Percentiles rank a stretch among this genome's conserved stretches.
Evolutionary conservation across 2,113 vertebrate genomes (phyloP).

Genomic region (Megaceryle maxima): DNA sequence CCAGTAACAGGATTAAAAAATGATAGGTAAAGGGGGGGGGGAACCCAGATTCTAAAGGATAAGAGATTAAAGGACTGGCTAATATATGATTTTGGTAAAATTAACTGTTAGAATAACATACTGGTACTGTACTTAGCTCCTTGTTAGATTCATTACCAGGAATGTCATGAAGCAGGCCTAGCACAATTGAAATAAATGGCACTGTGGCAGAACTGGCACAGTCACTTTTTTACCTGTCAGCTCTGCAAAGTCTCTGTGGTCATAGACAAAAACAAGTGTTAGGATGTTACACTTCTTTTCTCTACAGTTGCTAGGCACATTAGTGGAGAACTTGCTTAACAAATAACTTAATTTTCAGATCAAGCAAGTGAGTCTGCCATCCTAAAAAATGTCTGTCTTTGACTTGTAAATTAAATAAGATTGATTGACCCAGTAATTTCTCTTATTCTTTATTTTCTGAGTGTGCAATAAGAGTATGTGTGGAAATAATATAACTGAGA

Average conservation of each 20-base stretch:
- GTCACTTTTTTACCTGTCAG: conserved; percentile 33
- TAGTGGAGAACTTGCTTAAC: not conserved
- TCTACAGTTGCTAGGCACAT: not conserved
- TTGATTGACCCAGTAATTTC: not conserved
- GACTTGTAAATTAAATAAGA: not conserved
- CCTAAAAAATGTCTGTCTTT: not conserved
- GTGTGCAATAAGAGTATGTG: not conserved
- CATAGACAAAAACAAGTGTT: not conserved
- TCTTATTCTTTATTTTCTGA: not conserved
- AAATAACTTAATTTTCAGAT: conserved; percentile 1
- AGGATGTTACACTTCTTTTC: not conserved
- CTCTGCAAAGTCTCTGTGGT: not conserved
- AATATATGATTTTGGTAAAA: not conserved
- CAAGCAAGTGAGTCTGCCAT: not conserved
- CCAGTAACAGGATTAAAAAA: conserved; percentile 1
- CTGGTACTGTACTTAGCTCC: conserved; percentile 13
- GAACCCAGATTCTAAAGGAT: not conserved
- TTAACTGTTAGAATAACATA: not conserved
- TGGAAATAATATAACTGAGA: not conserved
- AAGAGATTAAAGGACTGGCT: not conserved
- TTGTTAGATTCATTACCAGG: conserved; percentile 34
- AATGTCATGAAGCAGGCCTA: conserved; percentile 3
- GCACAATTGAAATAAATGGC: conserved; percentile 39
- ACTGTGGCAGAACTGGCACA: not conserved
- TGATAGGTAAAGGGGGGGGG: too few species aligned